These are phyloP conservation scores for Enteromius mattozi DNA, from an alignment of 2,797 vertebrate genomes.

Conservation along the genomic window DNA sequence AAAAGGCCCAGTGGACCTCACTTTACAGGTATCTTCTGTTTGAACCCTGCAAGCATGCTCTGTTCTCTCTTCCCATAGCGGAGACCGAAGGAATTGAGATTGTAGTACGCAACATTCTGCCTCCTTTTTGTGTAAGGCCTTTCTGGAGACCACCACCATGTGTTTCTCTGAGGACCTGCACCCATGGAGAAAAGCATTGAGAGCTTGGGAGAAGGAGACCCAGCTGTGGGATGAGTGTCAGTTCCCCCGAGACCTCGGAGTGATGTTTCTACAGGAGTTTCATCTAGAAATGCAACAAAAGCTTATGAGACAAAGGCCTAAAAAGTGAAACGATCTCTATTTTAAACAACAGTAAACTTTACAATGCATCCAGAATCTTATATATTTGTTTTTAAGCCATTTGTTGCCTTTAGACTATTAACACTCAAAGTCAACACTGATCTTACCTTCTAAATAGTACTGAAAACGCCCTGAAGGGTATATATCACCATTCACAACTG, in stretches of 20 bases:
- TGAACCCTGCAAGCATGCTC: conserved; percentile 3
- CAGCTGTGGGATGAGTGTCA: conserved; percentile 9
- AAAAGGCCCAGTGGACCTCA: neutral
- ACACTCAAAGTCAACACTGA: neutral
- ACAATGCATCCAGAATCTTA: neutral
- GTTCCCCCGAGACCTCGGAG: conserved; percentile 61
- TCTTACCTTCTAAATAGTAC: conserved; percentile 52
- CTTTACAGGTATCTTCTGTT: neutral
- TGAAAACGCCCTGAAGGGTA: conserved; percentile 48
- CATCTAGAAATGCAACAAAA: conserved; percentile 46
- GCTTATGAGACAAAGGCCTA: neutral
- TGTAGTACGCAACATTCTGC: conserved; percentile 74
- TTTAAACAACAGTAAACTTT: neutral
- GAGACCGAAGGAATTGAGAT: conserved; percentile 83
- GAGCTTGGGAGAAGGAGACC: conserved; percentile 14
- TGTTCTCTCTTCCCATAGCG: conserved; percentile 77
- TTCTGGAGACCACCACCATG: conserved; percentile 63
- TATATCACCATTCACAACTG: conserved; percentile 60
- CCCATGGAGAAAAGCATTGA: conserved; percentile 11
- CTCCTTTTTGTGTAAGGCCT: conserved; percentile 65
- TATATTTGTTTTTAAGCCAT: neutral
- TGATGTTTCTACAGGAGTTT: conserved; percentile 52
- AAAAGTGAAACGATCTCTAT: neutral
- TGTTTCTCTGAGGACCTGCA: conserved; percentile 37
- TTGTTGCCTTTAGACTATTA: neutral